phyloP scores from a whole-genome alignment of 2,797 vertebrate species.

The Melanotaenia pygmaea region DNA sequence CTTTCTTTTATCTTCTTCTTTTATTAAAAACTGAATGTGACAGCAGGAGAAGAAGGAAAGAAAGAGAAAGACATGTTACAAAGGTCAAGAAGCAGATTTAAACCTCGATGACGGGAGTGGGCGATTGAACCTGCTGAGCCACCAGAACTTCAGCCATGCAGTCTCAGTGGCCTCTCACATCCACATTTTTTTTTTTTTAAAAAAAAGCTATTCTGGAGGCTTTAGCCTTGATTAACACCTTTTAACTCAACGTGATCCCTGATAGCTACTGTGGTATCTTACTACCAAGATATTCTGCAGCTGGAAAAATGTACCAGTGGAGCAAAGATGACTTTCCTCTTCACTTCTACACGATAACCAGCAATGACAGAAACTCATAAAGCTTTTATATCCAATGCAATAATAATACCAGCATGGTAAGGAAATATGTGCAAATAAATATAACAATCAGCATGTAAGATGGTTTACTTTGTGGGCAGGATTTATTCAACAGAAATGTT shows the following conservation, averaged over 20 bases:
- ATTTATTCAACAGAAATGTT: too few species aligned
- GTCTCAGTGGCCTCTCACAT: neutral
- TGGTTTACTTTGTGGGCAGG: too few species aligned
- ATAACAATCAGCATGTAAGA: too few species aligned
- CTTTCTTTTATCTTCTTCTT: constrained; percentile 1
- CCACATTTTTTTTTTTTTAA: neutral
- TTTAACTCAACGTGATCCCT: neutral
- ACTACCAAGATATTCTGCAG: neutral
- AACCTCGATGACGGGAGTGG: constrained; percentile 87
- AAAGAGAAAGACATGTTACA: neutral
- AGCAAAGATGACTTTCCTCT: neutral
- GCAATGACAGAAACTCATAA: neutral
- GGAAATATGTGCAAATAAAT: too few species aligned
- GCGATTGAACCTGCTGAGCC: constrained; percentile 30
- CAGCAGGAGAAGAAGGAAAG: neutral
- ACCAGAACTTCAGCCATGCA: neutral
- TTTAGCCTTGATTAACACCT: neutral
- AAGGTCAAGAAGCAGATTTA: constrained; percentile 83
- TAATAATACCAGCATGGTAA: too few species aligned
- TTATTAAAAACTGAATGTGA: constrained; percentile 22
- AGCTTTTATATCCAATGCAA: neutral
- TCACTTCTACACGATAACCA: neutral
- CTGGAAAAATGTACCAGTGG: neutral
- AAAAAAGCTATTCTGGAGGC: neutral
- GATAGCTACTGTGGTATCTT: neutral